Evolutionary conservation across 2,888 invertebrate species (phyloP).

Genomic region (Drosophila prostipennis): DNA sequence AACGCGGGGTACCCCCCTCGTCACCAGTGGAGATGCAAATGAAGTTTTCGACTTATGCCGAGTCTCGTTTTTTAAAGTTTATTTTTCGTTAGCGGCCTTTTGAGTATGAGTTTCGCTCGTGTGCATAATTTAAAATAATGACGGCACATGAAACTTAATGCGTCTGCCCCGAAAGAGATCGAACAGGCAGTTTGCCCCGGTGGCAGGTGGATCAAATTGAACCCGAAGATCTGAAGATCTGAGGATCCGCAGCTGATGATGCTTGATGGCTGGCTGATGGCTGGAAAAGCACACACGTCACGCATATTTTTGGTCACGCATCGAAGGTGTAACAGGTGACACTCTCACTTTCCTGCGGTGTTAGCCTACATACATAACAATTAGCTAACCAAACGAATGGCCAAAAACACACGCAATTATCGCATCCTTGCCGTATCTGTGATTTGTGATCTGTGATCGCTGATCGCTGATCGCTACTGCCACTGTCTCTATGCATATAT

Average conservation of each 20-base stretch:
- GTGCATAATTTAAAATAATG: conserved; percentile 79
- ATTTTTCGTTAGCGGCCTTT: not conserved
- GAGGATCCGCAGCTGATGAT: conserved; percentile 32
- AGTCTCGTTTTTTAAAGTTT: conserved; percentile 40
- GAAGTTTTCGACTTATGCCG: conserved; percentile 69
- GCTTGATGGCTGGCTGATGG: conserved; percentile 42
- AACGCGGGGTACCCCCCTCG: not conserved
- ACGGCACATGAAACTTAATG: conserved; percentile 77
- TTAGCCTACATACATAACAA: conserved; percentile 70
- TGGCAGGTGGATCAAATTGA: conserved; percentile 40
- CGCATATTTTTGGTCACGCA: conserved; percentile 39
- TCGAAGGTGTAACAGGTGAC: conserved; percentile 49
- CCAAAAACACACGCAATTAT: conserved; percentile 50
- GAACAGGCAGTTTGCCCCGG: conserved; percentile 31
- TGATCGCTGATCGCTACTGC: conserved; percentile 45
- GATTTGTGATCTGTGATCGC: conserved; percentile 47
- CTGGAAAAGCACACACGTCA: conserved; percentile 29
- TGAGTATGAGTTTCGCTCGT: conserved; percentile 64
- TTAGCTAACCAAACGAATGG: conserved; percentile 52
- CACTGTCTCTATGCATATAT: not conserved
- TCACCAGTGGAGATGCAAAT: conserved; percentile 58
- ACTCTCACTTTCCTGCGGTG: conserved; percentile 32
- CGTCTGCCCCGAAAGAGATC: conserved; percentile 72
- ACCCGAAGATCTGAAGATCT: conserved; percentile 16
- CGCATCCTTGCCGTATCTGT: conserved; percentile 59